These are phyloP conservation scores for Odocoileus virginianus DNA, from an alignment of 2,113 vertebrate genomes.

Conservation along the genomic window DNA sequence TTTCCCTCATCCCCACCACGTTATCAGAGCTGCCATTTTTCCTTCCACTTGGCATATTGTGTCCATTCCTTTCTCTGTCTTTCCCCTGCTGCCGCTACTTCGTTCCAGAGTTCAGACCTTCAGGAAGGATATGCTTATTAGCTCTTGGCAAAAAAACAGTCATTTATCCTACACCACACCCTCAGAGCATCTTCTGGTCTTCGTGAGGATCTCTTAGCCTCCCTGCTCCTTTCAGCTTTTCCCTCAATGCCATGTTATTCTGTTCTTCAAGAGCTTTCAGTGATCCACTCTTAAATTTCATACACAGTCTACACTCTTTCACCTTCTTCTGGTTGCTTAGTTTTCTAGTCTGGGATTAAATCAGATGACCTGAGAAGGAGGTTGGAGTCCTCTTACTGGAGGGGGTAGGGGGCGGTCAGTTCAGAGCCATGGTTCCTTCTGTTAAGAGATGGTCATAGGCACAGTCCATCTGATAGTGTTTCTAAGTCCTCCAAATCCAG, in stretches of 20 bases:
- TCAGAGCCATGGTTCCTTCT: neutral
- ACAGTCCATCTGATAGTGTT: neutral
- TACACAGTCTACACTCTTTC: neutral
- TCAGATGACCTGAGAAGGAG: neutral
- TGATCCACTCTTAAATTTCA: neutral
- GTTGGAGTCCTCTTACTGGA: neutral
- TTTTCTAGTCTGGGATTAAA: neutral
- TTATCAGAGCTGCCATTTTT: neutral
- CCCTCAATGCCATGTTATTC: too few species aligned
- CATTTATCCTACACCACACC: accelerated
- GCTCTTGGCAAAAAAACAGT: neutral
- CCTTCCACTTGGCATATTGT: neutral
- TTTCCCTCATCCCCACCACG: neutral
- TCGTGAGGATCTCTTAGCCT: neutral
- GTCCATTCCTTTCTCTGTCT: neutral
- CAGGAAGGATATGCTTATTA: neutral
- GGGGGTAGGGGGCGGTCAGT: neutral
- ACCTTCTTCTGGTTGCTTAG: neutral
- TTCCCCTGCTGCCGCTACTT: neutral
- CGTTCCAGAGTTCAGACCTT: neutral
- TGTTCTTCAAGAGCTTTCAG: neutral
- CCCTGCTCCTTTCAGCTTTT: neutral
- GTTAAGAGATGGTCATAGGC: neutral
- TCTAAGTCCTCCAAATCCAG: neutral
- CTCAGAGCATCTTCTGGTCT: neutral